These are phyloP conservation scores for Hydrolagus colliei DNA, from an alignment of 2,797 vertebrate genomes.

Conservation along the genomic window DNA sequence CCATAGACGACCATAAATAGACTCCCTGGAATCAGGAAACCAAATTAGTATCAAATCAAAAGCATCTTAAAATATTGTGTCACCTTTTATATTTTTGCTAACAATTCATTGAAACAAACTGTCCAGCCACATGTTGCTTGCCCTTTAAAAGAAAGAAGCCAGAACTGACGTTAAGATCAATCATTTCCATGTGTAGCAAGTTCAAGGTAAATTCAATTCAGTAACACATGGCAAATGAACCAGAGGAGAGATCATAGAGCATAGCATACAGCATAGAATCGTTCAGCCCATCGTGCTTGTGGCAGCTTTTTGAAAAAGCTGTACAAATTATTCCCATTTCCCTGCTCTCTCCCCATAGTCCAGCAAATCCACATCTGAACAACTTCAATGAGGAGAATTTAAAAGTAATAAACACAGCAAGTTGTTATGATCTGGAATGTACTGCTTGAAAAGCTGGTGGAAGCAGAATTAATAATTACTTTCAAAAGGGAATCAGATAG, in stretches of 20 bases:
- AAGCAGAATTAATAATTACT: background rate
- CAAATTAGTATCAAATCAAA: background rate
- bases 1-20: slow-evolving; percentile 85
- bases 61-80: background rate
- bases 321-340: no score
- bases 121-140: background rate
- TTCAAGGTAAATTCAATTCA: no score
- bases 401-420: background rate
- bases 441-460: background rate
- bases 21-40: slow-evolving; percentile 63
- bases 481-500: background rate
- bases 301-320: no score
- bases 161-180: background rate
- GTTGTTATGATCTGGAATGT: background rate
- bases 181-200: no score
- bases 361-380: no score
- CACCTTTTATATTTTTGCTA: background rate
- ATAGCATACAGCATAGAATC: no score
- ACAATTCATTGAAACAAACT: background rate
- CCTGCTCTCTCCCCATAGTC: no score
- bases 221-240: no score
- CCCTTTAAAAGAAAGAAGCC: background rate
- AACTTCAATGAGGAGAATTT: background rate
- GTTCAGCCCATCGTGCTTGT: no score
- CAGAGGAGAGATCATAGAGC: no score